These are phyloP conservation scores for Sinocyclocheilus grahami DNA, from an alignment of 2,113 vertebrate genomes.

Conservation along the genomic window DNA sequence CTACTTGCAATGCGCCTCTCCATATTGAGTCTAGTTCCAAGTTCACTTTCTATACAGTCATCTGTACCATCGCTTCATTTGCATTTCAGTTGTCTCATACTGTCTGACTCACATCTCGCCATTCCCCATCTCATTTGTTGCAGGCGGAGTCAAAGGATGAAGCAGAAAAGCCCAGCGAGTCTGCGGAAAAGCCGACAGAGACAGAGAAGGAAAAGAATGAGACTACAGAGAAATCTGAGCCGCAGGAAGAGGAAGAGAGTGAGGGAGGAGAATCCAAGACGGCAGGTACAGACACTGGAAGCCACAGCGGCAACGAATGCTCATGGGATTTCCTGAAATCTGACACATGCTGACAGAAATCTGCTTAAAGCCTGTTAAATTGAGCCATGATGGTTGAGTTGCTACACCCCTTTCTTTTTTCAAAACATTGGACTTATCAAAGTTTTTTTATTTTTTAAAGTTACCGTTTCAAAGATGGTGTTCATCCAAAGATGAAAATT, in stretches of 20 bases:
- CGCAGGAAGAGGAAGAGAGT: conserved; percentile 70
- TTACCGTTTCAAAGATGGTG: too few species aligned
- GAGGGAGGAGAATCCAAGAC: conserved; percentile 69
- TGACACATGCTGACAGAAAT: background rate
- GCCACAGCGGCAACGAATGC: background rate
- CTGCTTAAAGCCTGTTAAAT: background rate
- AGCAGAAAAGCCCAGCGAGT: conserved; percentile 76
- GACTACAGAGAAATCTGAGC: conserved; percentile 54
- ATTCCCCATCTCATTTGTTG: background rate
- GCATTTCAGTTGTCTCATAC: conserved; percentile 17
- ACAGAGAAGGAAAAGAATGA: conserved; percentile 75
- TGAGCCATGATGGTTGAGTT: background rate
- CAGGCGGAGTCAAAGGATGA: conserved; percentile 88
- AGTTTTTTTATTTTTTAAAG: too few species aligned
- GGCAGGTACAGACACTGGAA: background rate
- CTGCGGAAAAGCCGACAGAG: conserved; percentile 80
- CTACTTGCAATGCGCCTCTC: background rate
- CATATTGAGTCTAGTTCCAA: background rate
- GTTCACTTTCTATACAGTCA: background rate
- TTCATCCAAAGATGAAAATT: background rate
- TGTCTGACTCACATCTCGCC: background rate
- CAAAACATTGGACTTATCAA: background rate
- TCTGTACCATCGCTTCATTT: background rate
- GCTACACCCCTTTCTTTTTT: background rate
- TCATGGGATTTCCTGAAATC: background rate